Base-by-base conservation (phyloP, 2,797 vertebrate species). In the Euphonia xanthogaster region DNA sequence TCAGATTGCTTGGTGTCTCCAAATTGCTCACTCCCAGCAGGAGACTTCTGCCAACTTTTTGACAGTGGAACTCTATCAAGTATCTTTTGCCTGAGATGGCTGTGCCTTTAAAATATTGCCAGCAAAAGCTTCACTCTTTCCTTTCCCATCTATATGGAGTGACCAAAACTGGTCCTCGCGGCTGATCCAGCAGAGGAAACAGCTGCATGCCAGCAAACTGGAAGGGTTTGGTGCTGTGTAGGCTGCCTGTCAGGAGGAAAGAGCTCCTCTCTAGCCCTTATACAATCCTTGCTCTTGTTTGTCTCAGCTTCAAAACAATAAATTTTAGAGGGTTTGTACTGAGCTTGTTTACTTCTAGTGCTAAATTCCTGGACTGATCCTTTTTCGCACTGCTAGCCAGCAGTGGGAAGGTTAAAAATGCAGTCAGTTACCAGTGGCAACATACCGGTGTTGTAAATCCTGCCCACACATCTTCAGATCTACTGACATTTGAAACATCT, bases 381-480 rank as follows among this genome's bases (percentile, higher is more conserved):
- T 76, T 48, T 94, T 75, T 53, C 40, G 21, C 0, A 6, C 82
- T 84, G 70, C 86, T 94, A 93, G 86, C 88, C 86, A 95, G 93
- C 92, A 96, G 74, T 50, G 74, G 91, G 86, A 87, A 85, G 95
- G 92, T 97, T 96, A 94, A 94, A 94, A 94, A 92, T 93, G 97
- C 90, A 96, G 91, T 93, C 90, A 92, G 96, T 97, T 94, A 96
- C 95, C 93, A 95, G 77, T 95, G 94, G 97, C 96, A 97, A 97
- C 97, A 96, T 79, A 66, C 54, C 91, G 91, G 72, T 86, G 91
- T 94, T 95, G 93, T 94, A 92, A 94, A 94, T 97, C 88, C 95
- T 93, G 86, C 97, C 95, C 93, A 96, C 96, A 66, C 95, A 91
- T 94, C 94, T 93, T 96, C 94, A 97, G 78, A 91, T 93, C 75